phyloP scores from a whole-genome alignment of 2,113 vertebrate genomes.

The Mandrillus leucophaeus region DNA sequence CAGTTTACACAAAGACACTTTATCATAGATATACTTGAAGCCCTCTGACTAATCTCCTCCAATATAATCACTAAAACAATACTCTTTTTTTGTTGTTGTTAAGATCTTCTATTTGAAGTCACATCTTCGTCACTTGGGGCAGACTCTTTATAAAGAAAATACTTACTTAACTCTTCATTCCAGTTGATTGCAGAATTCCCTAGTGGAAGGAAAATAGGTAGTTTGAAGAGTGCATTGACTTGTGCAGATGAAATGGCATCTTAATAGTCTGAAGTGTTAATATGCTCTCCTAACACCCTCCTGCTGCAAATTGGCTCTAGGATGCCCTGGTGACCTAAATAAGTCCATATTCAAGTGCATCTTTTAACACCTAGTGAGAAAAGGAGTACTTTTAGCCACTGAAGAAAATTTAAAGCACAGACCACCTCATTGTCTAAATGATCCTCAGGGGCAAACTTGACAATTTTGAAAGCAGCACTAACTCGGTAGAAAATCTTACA shows the following conservation, averaged over 20 bases:
- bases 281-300: neutral
- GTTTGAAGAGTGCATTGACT: neutral
- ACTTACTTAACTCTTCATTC: slow-evolving; percentile 53
- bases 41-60: accelerated
- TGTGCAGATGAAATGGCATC: slow-evolving; percentile 10
- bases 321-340: neutral
- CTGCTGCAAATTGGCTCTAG: slow-evolving; percentile 3
- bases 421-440: neutral
- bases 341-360: neutral
- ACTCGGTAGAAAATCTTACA: neutral
- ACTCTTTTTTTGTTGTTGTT: neutral
- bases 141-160: slow-evolving; percentile 45
- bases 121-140: slow-evolving; percentile 22
- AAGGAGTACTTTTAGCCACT: slow-evolving; percentile 22
- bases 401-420: slow-evolving; percentile 45
- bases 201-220: slow-evolving; percentile 66
- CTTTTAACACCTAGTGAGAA: neutral
- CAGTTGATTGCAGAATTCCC: slow-evolving; percentile 41
- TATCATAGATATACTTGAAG: neutral
- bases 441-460: neutral
- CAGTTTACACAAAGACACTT: neutral
- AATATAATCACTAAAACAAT: neutral
- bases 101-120: slow-evolving; percentile 39
- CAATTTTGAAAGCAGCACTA: neutral
- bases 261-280: slow-evolving; percentile 46